phyloP scores from a whole-genome alignment of 2,888 invertebrate species.

The Lasioglossum calceatum region DNA sequence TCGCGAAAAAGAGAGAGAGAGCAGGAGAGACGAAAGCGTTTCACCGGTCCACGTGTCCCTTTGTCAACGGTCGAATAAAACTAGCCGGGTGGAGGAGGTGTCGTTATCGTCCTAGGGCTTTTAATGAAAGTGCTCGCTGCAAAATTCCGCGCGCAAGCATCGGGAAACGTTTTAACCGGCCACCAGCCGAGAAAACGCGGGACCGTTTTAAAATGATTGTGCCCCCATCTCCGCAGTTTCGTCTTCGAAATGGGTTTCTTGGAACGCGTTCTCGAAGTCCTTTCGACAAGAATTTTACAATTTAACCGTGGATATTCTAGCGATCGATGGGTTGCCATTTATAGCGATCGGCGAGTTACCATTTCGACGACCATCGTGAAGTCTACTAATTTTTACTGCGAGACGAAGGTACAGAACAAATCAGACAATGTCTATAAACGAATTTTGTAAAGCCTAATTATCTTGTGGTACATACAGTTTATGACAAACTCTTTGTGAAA shows the following conservation, averaged over 20 bases:
- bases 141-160: slow-evolving; percentile 58
- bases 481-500: too few species aligned
- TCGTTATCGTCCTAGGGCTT: slow-evolving; percentile 53
- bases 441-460: not conserved
- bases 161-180: slow-evolving; percentile 58
- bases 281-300: not conserved
- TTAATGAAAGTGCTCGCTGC: slow-evolving; percentile 64
- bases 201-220: slow-evolving; percentile 58
- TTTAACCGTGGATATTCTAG: not conserved
- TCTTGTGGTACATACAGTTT: too few species aligned
- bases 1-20: not conserved
- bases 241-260: slow-evolving; percentile 54
- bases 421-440: not conserved
- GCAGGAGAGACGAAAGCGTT: slow-evolving; percentile 19
- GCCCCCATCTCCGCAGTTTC: slow-evolving; percentile 7
- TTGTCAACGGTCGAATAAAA: slow-evolving; percentile 52
- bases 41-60: slow-evolving; percentile 55
- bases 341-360: not conserved
- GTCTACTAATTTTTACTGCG: not conserved
- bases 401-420: not conserved
- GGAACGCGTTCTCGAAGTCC: slow-evolving; percentile 26
- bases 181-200: slow-evolving; percentile 43
- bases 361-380: not conserved
- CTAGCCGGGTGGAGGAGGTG: slow-evolving; percentile 39
- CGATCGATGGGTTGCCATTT: not conserved